Base-by-base conservation (phyloP, 2,113 vertebrate genomes). In the Nesogale talazaci region DNA sequence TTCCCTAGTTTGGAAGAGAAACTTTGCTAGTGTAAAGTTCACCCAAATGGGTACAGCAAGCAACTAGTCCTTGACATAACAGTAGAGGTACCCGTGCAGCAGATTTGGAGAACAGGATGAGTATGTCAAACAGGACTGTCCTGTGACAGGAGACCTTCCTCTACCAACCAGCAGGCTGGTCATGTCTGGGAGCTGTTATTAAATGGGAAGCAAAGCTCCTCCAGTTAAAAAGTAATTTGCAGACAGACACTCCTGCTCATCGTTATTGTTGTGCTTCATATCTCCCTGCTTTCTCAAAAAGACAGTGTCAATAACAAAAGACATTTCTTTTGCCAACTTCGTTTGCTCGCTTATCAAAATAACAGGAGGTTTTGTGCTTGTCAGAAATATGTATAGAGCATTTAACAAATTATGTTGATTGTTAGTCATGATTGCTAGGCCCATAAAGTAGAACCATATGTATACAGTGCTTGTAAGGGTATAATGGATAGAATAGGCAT, bases 81-180 rank as follows among this genome's bases (percentile, higher is more conserved):
- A 59, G 6, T 22, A 65, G 40, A 77, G 25, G 4, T 29, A 23
- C 12, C 36, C 84, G 23, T 38, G 36, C 57, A 29, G 59, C 67
- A 70, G 42, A 76, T 52, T 61, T 81, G 40, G 31, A 65, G 63
- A 91, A 88, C 36, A 31, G 17, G 67, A 10, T 82, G 81, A 89
- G 87, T 65, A 56, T 69, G 63, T 69, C 65, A 75, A 79, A 92
- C 52, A 90, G 70, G 93, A 87, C 90, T 89, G 17, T 76, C 15
- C 69, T 85, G 29, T 85, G 84, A 83, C 82, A 95, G 79, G n/a
- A 94, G 79, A 84, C 93, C 89, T 95, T 95, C 91, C 38, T 42
- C 34, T 61, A n/a, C 76, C 83, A 70, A 76, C 90, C 80, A 74
- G 75, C 42, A 90, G 70, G 85, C 85, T 83, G 72, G 40, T 79